Percentiles rank a stretch among this genome's conserved stretches.
Conservation (phyloP, 2,888 invertebrate genomes). For the Drosophila algonquin region DNA sequence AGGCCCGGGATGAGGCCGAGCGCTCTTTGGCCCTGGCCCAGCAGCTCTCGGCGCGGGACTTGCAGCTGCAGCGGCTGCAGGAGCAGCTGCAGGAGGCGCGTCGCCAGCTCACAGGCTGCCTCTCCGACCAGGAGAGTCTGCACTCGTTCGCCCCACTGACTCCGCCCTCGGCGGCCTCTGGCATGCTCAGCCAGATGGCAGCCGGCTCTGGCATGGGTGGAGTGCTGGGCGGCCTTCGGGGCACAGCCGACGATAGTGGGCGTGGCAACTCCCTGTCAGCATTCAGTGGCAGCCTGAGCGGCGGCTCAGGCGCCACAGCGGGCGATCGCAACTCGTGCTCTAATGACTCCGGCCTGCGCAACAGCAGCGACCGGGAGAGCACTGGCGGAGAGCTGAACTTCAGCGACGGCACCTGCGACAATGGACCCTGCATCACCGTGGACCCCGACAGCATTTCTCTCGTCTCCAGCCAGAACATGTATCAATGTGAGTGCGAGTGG, state of each 20-base stretch:
- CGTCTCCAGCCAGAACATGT: slow-evolving; percentile 84
- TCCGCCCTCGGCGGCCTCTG: slow-evolving; percentile 85
- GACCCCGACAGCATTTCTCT: slow-evolving; percentile 84
- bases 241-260: slow-evolving; percentile 88
- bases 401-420: slow-evolving; percentile 87
- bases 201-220: slow-evolving; percentile 78
- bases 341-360: slow-evolving; percentile 92
- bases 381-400: slow-evolving; percentile 91
- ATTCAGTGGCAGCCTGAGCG: slow-evolving; percentile 82
- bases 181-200: slow-evolving; percentile 85
- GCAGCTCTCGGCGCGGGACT: slow-evolving; percentile 93
- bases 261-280: slow-evolving; percentile 87
- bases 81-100: slow-evolving; percentile 93
- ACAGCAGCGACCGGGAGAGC: slow-evolving; percentile 91
- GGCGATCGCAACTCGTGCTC: slow-evolving; percentile 93
- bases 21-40: slow-evolving; percentile 93
- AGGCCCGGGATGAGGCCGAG: slow-evolving; percentile 95
- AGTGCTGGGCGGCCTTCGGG: slow-evolving; percentile 86
- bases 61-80: slow-evolving; percentile 93
- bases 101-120: slow-evolving; percentile 91
- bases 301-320: slow-evolving; percentile 83
- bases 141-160: slow-evolving; percentile 89
- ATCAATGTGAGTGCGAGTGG: slow-evolving; percentile 83
- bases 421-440: slow-evolving; percentile 84
- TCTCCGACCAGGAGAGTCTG: slow-evolving; percentile 93